phyloP scores from a whole-genome alignment of 2,113 vertebrate genomes.

The Kryptolebias marmoratus region DNA sequence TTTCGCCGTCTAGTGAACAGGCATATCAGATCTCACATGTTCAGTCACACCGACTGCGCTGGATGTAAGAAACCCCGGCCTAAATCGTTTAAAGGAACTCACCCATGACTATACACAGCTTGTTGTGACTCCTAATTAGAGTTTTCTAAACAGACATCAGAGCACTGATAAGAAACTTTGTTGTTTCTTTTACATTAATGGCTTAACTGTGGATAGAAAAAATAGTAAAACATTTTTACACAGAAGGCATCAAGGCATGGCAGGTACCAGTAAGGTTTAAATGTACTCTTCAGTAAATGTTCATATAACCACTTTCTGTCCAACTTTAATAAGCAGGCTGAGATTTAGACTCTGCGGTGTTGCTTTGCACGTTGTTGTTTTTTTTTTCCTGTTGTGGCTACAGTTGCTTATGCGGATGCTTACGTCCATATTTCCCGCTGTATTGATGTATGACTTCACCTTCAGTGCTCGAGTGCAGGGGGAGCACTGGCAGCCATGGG shows the following conservation, averaged over 20 bases:
- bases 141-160: constrained; percentile 55
- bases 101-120: constrained; percentile 14
- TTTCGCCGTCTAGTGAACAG: constrained; percentile 9
- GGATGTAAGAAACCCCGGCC: constrained; percentile 25
- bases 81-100: constrained; percentile 28
- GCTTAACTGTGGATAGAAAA: background rate
- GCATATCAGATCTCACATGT: background rate
- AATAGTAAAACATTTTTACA: background rate
- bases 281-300: background rate
- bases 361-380: background rate
- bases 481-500: constrained; percentile 37
- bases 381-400: constrained; percentile 28
- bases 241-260: background rate
- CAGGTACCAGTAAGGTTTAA: background rate
- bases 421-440: constrained; percentile 29
- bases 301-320: background rate
- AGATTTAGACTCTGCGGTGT: background rate
- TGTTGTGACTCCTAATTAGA: constrained; percentile 21
- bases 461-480: constrained; percentile 38
- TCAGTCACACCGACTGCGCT: background rate
- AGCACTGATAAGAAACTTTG: background rate
- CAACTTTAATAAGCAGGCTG: background rate
- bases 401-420: constrained; percentile 12
- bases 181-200: background rate
- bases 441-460: constrained; percentile 63